phyloP scores from a whole-genome alignment of 2,888 invertebrate genomes.

The Cryptocephalus moraei region DNA sequence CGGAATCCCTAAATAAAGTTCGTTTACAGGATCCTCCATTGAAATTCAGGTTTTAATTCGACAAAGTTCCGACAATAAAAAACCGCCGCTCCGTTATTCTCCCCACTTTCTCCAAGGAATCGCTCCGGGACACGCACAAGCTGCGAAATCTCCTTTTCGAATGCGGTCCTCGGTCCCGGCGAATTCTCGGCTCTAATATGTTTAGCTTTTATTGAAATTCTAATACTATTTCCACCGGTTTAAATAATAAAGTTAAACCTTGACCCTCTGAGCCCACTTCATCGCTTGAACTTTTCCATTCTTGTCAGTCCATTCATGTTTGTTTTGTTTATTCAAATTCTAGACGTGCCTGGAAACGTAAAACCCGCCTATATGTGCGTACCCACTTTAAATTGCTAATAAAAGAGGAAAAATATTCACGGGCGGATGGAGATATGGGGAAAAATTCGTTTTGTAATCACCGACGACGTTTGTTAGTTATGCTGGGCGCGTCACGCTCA shows the following conservation, averaged over 20 bases:
- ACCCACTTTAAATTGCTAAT: constrained; percentile 7
- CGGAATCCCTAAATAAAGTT: too few species aligned
- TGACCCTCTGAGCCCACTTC: constrained; percentile 2
- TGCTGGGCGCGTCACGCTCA: constrained; percentile 9
- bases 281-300: constrained; percentile 5
- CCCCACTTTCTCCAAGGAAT: too few species aligned
- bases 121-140: too few species aligned
- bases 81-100: too few species aligned
- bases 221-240: too few species aligned
- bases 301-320: constrained; percentile 2
- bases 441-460: constrained; percentile 1
- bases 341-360: constrained; percentile 6
- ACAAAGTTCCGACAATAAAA: too few species aligned
- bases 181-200: too few species aligned
- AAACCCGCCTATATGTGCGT: background rate
- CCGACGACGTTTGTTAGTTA: constrained; percentile 9
- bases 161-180: too few species aligned
- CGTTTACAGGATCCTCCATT: too few species aligned
- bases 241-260: background rate
- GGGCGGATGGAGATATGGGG: constrained; percentile 2
- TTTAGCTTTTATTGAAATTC: too few species aligned
- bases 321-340: constrained; percentile 7
- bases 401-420: constrained; percentile 4
- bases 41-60: too few species aligned
- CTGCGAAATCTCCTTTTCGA: too few species aligned